Percentiles rank a stretch among this genome's conserved stretches.
Evolutionary conservation across 1,140 invertebrate genomes (phyloP).

Genomic region (Drosophila virilis): DNA sequence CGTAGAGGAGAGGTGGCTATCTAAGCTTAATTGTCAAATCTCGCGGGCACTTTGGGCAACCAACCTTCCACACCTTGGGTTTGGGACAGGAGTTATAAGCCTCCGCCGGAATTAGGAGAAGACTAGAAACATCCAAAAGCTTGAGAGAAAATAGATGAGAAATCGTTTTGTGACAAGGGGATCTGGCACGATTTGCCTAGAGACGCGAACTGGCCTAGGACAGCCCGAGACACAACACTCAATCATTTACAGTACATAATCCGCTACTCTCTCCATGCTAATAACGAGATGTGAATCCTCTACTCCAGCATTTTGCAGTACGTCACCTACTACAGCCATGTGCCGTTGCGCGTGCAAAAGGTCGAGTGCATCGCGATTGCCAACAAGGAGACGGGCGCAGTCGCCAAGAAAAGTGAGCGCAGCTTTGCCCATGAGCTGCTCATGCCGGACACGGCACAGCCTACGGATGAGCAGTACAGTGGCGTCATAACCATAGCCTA

Average conservation of each 20-base stretch:
- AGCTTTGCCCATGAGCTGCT: conserved; percentile 80
- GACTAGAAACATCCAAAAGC: too few species aligned
- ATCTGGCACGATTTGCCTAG: too few species aligned
- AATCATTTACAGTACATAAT: not conserved
- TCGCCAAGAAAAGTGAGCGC: conserved; percentile 80
- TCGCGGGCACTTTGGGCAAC: too few species aligned
- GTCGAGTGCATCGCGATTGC: conserved; percentile 72
- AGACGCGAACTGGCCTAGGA: too few species aligned
- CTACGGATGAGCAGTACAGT: conserved; percentile 68
- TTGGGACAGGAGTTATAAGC: too few species aligned
- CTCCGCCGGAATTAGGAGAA: too few species aligned
- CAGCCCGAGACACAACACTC: too few species aligned
- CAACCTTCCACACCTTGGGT: too few species aligned
- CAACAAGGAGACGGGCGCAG: conserved; percentile 78
- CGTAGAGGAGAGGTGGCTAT: too few species aligned
- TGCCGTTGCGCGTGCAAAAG: conserved; percentile 71
- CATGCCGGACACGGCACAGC: conserved; percentile 70
- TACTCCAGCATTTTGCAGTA: conserved; percentile 55
- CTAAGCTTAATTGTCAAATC: too few species aligned
- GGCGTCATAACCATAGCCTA: conserved; percentile 79
- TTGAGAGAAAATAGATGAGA: too few species aligned
- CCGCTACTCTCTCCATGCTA: not conserved
- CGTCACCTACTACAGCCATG: conserved; percentile 75
- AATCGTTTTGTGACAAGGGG: too few species aligned
- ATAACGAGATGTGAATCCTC: not conserved